phyloP scores from a whole-genome alignment of 37 sponge, comb jelly and placozoan species.

The Halichondria panicea region DNA sequence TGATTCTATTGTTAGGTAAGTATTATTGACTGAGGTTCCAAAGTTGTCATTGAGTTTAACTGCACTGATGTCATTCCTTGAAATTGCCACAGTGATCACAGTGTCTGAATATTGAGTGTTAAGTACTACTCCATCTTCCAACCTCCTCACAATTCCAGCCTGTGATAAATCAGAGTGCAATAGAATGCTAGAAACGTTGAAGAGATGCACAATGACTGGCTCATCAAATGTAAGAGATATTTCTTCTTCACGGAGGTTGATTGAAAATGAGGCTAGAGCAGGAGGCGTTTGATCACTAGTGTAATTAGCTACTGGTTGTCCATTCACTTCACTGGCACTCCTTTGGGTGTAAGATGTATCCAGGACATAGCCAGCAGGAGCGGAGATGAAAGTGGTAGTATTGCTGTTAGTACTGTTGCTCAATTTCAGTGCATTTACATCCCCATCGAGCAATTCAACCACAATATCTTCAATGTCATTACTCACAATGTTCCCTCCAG shows the following conservation, averaged over 20 bases:
- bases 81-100: conserved; percentile 49
- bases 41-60: conserved; percentile 72
- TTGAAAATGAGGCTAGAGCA: conserved; percentile 37
- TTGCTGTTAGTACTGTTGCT: conserved; percentile 31
- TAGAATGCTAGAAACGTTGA: conserved; percentile 61
- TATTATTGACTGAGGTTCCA: conserved; percentile 63
- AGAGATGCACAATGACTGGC: conserved; percentile 51
- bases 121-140: conserved; percentile 54
- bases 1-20: conserved; percentile 61
- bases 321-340: conserved; percentile 47
- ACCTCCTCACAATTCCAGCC: conserved; percentile 15
- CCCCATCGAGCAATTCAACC: conserved; percentile 49
- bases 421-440: conserved; percentile 60
- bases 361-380: conserved; percentile 42
- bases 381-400: conserved; percentile 62
- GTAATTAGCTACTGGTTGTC: conserved; percentile 51
- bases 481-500: conserved; percentile 40
- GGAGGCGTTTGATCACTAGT: conserved; percentile 76
- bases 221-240: conserved; percentile 78
- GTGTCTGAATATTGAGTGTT: conserved; percentile 15
- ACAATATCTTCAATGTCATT: conserved; percentile 35
- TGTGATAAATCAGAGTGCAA: conserved; percentile 51
- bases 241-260: conserved; percentile 57
- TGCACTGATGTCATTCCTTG: conserved; percentile 57
- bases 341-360: conserved; percentile 76